Conservation (phyloP, 2,888 invertebrate genomes). For the Trimorus sp. region DNA sequence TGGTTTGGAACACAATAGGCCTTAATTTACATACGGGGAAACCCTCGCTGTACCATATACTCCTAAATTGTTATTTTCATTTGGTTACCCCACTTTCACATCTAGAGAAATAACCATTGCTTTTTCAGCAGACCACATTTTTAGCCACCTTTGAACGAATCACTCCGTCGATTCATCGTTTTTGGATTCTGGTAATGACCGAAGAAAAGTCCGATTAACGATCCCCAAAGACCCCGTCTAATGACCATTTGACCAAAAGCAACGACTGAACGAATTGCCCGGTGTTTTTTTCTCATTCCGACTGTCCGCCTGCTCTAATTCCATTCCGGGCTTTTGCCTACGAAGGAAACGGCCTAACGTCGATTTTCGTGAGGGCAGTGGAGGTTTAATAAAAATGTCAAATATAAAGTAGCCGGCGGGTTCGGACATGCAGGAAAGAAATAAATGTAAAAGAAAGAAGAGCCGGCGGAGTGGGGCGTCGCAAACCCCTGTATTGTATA, state of each 20-base stretch:
- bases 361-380: slow-evolving; percentile 72
- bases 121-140: too few relatives aligned
- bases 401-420: slow-evolving; percentile 81
- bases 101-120: too few relatives aligned
- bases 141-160: too few relatives aligned
- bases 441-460: slow-evolving; percentile 78
- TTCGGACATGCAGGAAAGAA: slow-evolving; percentile 80
- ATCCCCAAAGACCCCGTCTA: too few relatives aligned
- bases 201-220: too few relatives aligned
- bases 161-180: too few relatives aligned
- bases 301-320: slow-evolving; percentile 25
- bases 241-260: not conserved
- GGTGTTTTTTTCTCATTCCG: slow-evolving; percentile 19
- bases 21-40: too few relatives aligned
- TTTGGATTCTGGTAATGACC: too few relatives aligned
- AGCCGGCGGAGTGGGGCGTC: slow-evolving; percentile 42
- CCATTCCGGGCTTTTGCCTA: slow-evolving; percentile 70
- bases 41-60: too few relatives aligned
- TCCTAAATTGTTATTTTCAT: too few relatives aligned
- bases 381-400: slow-evolving; percentile 81
- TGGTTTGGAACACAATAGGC: too few relatives aligned
- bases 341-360: slow-evolving; percentile 77
- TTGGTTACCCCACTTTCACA: too few relatives aligned
- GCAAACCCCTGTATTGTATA: slow-evolving; percentile 60
- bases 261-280: slow-evolving; percentile 2